These are phyloP conservation scores for Cabera pusaria DNA, from an alignment of 2,888 invertebrate species.

Conservation along the genomic window DNA sequence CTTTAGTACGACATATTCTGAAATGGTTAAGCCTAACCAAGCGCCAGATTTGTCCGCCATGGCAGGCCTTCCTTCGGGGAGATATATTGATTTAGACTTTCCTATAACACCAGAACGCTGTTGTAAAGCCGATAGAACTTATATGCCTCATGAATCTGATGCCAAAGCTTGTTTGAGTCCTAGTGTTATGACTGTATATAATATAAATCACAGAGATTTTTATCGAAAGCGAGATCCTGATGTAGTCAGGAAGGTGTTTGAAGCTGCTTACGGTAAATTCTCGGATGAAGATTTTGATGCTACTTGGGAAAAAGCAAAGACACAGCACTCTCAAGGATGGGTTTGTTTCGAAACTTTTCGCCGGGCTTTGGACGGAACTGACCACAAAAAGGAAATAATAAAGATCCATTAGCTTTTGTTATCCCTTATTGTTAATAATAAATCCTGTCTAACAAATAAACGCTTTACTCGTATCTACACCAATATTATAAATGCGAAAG, in stretches of 20 bases:
- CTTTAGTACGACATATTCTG: constrained; percentile 65
- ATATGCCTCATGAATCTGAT: constrained; percentile 65
- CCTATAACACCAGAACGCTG: constrained; percentile 56
- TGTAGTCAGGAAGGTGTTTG: constrained; percentile 71
- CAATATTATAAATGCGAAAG: no score
- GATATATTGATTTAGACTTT: constrained; percentile 67
- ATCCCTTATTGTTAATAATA: no score
- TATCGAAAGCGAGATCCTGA: constrained; percentile 58
- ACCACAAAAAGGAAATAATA: no score
- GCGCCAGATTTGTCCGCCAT: constrained; percentile 41
- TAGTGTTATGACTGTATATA: constrained; percentile 55
- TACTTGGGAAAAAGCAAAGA: constrained; percentile 77
- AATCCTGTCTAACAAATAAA: no score
- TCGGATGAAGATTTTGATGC: constrained; percentile 70
- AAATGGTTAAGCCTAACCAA: constrained; percentile 64
- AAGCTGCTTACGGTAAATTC: constrained; percentile 75
- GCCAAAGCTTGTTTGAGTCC: constrained; percentile 57
- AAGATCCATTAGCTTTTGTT: no score
- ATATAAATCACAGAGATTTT: constrained; percentile 67
- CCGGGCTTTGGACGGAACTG: no score
- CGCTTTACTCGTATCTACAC: no score
- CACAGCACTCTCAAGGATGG: constrained; percentile 72
- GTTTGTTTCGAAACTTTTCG: constrained; percentile 83
- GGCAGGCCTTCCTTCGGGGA: constrained; percentile 69
- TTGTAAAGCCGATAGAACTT: constrained; percentile 50